Conservation (phyloP, 2,888 invertebrate species). For the Venustoraphidia nigricollis region DNA sequence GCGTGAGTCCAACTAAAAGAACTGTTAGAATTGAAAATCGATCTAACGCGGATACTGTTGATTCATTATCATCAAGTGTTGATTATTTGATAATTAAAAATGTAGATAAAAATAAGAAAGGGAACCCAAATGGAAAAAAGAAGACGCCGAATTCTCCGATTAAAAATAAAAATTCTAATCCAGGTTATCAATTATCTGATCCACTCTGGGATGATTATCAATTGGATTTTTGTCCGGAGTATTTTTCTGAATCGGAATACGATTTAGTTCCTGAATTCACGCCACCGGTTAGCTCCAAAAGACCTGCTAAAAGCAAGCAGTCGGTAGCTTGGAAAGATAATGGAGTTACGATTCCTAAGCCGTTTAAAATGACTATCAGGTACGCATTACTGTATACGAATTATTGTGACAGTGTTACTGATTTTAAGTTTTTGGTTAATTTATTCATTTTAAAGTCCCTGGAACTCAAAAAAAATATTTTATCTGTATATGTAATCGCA, state of each 20-base stretch:
- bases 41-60: neutral
- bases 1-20: slow-evolving; percentile 22
- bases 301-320: slow-evolving; percentile 32
- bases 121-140: too few species aligned
- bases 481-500: too few species aligned
- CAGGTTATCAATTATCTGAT: slow-evolving; percentile 8
- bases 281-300: slow-evolving; percentile 24
- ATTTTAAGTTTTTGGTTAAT: too few species aligned
- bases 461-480: too few species aligned
- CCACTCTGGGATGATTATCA: slow-evolving; percentile 17
- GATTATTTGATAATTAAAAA: neutral
- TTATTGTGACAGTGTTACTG: too few species aligned
- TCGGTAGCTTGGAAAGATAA: slow-evolving; percentile 19
- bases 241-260: slow-evolving; percentile 19
- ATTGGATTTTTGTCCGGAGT: slow-evolving; percentile 16
- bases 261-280: slow-evolving; percentile 22
- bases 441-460: too few species aligned
- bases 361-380: slow-evolving; percentile 56
- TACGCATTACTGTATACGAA: slow-evolving; percentile 18
- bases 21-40: slow-evolving; percentile 28
- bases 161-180: slow-evolving; percentile 17
- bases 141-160: slow-evolving; percentile 15
- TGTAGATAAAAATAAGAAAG: neutral
- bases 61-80: neutral
- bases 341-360: slow-evolving; percentile 44